phyloP scores from a whole-genome alignment of 1,140 invertebrate species.

The Tetraneura akinire region DNA sequence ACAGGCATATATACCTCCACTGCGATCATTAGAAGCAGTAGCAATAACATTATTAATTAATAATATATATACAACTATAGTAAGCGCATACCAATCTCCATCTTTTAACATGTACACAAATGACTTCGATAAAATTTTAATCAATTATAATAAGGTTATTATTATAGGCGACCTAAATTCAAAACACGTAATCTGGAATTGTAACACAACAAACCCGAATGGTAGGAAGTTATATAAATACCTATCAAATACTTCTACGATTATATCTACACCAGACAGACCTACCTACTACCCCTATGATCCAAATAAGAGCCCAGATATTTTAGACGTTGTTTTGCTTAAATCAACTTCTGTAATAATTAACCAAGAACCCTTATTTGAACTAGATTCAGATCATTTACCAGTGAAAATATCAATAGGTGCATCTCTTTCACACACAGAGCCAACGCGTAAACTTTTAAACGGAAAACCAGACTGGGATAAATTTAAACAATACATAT shows the following conservation, averaged over 20 bases:
- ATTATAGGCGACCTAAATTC: slow-evolving; percentile 12
- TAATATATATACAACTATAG: not conserved
- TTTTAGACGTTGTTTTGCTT: not conserved
- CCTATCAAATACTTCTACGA: not conserved
- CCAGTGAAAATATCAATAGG: not conserved
- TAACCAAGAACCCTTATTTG: not conserved
- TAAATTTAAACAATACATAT: no score
- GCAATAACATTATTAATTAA: not conserved
- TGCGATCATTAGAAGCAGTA: not conserved
- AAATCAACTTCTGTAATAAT: not conserved
- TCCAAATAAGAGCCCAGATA: not conserved
- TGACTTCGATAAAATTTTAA: slow-evolving; percentile 5
- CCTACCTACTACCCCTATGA: not conserved
- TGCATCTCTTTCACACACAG: not conserved
- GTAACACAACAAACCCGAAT: not conserved
- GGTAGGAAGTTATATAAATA: slow-evolving; percentile 1
- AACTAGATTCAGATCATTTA: not conserved
- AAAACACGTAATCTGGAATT: slow-evolving; percentile 12
- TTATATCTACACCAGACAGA: not conserved
- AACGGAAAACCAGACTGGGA: not conserved
- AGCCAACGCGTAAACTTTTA: not conserved
- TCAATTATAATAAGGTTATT: not conserved
- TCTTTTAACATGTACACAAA: not conserved
- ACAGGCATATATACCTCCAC: not conserved
- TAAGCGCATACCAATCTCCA: not conserved